These are phyloP conservation scores for Zosterops hypoxanthus DNA, from an alignment of 2,113 vertebrate genomes.

Conservation along the genomic window DNA sequence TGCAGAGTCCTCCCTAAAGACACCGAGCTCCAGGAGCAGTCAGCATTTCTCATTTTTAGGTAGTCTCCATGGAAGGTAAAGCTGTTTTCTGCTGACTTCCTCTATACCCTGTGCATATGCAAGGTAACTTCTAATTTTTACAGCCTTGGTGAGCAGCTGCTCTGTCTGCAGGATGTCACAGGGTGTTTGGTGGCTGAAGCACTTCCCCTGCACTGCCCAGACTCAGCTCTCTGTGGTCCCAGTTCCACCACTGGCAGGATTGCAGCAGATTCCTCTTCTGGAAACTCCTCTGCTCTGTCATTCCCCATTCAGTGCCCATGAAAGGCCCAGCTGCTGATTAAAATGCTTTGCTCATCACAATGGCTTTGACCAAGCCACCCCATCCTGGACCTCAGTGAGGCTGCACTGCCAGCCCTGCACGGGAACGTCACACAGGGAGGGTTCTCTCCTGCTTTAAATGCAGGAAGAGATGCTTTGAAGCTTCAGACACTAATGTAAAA, in stretches of 20 bases:
- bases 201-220: neutral
- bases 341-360: neutral
- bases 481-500: neutral
- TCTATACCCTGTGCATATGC: neutral
- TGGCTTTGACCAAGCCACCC: neutral
- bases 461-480: neutral
- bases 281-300: neutral
- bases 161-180: neutral
- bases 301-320: neutral
- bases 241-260: fast-evolving
- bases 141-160: neutral
- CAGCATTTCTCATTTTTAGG: neutral
- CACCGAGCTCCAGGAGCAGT: neutral
- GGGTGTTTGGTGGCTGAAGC: neutral
- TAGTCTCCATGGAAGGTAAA: neutral
- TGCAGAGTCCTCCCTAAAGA: neutral
- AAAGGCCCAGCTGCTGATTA: neutral
- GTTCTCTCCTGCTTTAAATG: neutral
- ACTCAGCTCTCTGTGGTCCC: fast-evolving
- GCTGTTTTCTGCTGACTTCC: neutral
- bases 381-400: fast-evolving
- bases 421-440: neutral
- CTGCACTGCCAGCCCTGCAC: neutral
- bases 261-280: neutral
- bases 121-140: neutral